These are phyloP conservation scores for Crambe crambe DNA, from an alignment of 37 sponge, comb jelly and placozoan genomes.

Conservation along the genomic window DNA sequence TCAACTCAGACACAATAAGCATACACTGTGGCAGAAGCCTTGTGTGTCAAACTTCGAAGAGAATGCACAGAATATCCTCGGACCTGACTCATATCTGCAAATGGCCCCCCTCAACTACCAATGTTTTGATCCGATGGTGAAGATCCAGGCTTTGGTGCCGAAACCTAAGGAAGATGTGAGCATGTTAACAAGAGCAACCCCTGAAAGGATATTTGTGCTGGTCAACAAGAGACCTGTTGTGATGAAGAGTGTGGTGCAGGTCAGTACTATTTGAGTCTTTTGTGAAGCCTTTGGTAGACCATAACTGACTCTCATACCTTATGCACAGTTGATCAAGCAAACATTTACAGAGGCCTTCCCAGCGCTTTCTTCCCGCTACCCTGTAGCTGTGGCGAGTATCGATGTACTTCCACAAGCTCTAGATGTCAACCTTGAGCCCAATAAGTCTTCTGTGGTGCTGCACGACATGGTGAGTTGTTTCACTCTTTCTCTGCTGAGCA, in stretches of 20 bases:
- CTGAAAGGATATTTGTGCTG: conserved; percentile 48
- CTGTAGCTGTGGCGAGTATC: conserved; percentile 42
- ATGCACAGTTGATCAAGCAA: conserved; percentile 35
- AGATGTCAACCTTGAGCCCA: conserved; percentile 75
- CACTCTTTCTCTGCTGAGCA: neutral
- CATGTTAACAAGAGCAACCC: conserved; percentile 26
- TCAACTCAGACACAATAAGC: conserved; percentile 67
- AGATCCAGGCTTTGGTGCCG: conserved; percentile 41
- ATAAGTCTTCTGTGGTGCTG: conserved; percentile 54
- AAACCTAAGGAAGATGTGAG: conserved; percentile 10
- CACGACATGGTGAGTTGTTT: conserved; percentile 30
- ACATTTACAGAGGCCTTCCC: conserved; percentile 23
- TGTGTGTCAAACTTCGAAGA: conserved; percentile 34
- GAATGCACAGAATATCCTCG: conserved; percentile 41
- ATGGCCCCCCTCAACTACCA: conserved; percentile 22
- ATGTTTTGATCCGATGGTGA: conserved; percentile 18
- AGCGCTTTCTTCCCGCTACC: conserved; percentile 27
- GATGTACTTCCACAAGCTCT: conserved; percentile 32
- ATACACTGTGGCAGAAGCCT: conserved; percentile 70
- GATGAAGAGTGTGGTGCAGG: conserved; percentile 51
- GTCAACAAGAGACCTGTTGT: conserved; percentile 61
- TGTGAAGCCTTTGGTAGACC: neutral
- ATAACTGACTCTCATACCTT: neutral
- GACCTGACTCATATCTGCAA: conserved; percentile 32
- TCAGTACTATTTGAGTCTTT: neutral